These are phyloP conservation scores for Helogale parvula DNA, from an alignment of 2,113 vertebrate genomes.

Conservation along the genomic window DNA sequence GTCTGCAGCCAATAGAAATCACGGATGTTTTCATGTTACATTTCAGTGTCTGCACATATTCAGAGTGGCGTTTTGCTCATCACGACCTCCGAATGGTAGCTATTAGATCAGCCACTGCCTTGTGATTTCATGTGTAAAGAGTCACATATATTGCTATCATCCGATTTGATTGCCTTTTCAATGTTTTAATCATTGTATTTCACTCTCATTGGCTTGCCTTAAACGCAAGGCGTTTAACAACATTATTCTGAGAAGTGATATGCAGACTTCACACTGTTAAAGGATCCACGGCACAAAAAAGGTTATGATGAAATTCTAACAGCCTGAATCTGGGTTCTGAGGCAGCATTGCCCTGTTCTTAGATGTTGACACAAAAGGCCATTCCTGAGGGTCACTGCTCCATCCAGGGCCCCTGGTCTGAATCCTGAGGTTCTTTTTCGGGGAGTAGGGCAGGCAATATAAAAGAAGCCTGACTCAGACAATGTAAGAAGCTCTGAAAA, in stretches of 20 bases:
- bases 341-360: accelerated
- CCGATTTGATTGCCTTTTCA: not conserved
- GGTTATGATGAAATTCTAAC: not conserved
- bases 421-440: not conserved
- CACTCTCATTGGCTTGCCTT: not conserved
- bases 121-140: not conserved
- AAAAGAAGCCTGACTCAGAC: not conserved
- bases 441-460: not conserved
- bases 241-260: not conserved
- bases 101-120: not conserved
- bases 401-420: not conserved
- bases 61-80: not conserved
- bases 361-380: accelerated
- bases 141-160: not conserved
- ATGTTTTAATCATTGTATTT: not conserved
- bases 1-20: not conserved
- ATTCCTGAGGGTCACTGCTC: not conserved
- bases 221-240: not conserved
- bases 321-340: not conserved
- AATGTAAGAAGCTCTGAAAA: not conserved
- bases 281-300: no score
- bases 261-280: no score
- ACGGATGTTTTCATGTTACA: not conserved
- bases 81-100: not conserved
- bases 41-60: not conserved